Conservation (phyloP, 2,113 vertebrate species). For the Centrocercus urophasianus region DNA sequence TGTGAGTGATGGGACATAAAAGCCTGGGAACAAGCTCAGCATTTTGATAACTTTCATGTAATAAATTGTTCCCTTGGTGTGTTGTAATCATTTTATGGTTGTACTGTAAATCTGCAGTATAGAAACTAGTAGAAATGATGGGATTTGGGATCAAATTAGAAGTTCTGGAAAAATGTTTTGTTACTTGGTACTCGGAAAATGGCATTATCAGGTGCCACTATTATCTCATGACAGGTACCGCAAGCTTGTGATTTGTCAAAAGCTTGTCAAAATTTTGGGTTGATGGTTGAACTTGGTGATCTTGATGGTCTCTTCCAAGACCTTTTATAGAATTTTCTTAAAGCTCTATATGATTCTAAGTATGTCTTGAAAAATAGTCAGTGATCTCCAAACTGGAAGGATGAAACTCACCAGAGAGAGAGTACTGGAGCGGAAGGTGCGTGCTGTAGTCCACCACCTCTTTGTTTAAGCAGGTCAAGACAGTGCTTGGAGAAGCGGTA, state of each 20-base stretch:
- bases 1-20: not conserved
- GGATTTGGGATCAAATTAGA: not conserved
- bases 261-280: not conserved
- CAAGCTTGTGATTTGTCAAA: not conserved
- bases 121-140: not conserved
- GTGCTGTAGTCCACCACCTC: fast-evolving
- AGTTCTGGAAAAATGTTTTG: not conserved
- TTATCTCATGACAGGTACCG: not conserved
- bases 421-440: not conserved
- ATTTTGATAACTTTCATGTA: not conserved
- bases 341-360: not conserved
- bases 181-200: not conserved
- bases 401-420: not conserved
- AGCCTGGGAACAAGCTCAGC: not conserved
- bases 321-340: not conserved
- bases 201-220: not conserved
- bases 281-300: not conserved
- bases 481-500: not conserved
- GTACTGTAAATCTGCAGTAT: not conserved
- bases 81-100: not conserved
- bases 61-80: not conserved
- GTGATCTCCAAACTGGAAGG: not conserved
- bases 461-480: not conserved
- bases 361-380: not conserved
- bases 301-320: not conserved